Base-by-base conservation (phyloP, 2,113 vertebrate species). In the Ochotona curzoniae region DNA sequence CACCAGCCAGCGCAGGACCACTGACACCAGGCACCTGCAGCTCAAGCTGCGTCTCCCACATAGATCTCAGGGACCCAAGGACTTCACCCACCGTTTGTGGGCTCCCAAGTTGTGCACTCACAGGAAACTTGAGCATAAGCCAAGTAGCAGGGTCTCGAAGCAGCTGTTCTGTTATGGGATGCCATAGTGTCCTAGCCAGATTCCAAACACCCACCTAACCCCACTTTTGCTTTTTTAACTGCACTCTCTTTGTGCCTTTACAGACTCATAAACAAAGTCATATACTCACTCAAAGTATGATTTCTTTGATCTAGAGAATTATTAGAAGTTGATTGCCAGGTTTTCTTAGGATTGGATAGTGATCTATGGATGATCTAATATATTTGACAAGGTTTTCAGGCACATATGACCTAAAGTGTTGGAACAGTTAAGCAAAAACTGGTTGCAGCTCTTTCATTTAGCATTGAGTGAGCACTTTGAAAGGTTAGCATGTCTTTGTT, bases 391-490 rank as follows among this genome's bases (percentile, higher is more conserved):
- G 63, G 7, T 93, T 78, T 94, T 47, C n/a, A 44, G 6, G 28
- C 10, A 1, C n/a, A 47, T 28, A 14, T 63, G 54, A 84, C 49
- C 47, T 2, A 89, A 83, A 92, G 5, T 14, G 35, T 30, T 30
- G n/a, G 30, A 81, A 81, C 15, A 44, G 47, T 57, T 38, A 86
- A 54, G 35, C 14, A 86, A 92, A 95, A 90, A 71, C 17, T 60
- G 10, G 38, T n/a, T 91, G 25, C 63, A 11, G 30, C 44, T 91
- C n/a, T 83, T 90, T 85, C 15, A 87, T 28, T 76, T 38, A 86
- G 7, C 23, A 49, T 66, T 70, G n/a, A 93, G 44, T 21, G 47
- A 80, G 12, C 18, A 89, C 7, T 69, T 84, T 44, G 3, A 84
- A 49, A 14, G 17, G 26, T 87, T 91, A 84, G 63, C 64, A 23